Evolutionary conservation across 2,888 invertebrate species (phyloP).

Genomic region (Troides aeacus): DNA sequence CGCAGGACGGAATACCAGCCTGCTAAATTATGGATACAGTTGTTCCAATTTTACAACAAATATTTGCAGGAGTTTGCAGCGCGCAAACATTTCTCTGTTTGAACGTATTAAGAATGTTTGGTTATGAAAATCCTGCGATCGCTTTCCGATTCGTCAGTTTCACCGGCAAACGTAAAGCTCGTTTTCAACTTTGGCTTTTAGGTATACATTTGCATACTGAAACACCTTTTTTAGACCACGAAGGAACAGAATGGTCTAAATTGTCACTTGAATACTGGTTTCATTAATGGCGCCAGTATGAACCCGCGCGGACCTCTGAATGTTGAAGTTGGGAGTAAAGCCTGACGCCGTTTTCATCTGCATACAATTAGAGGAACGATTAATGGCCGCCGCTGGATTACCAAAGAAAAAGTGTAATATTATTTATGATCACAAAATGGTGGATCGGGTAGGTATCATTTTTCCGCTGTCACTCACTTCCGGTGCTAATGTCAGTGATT

Average conservation of each 20-base stretch:
- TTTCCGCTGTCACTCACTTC: slow-evolving; percentile 28
- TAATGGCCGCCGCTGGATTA: slow-evolving; percentile 1
- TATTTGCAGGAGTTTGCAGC: background rate
- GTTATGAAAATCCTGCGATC: too few species aligned
- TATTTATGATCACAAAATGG: slow-evolving; percentile 24
- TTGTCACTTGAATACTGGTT: too few species aligned
- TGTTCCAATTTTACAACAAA: background rate
- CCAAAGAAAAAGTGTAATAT: slow-evolving; percentile 13
- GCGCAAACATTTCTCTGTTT: background rate
- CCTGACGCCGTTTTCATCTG: background rate
- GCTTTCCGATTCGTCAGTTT: too few species aligned
- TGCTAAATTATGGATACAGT: slow-evolving; percentile 1
- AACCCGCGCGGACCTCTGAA: too few species aligned
- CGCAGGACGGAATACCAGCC: background rate
- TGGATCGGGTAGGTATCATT: slow-evolving; percentile 24
- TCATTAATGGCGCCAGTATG: too few species aligned
- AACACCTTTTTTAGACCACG: too few species aligned
- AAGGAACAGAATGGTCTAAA: too few species aligned
- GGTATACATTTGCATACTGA: too few species aligned
- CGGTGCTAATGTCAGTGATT: slow-evolving; percentile 26
- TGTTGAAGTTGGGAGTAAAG: too few species aligned
- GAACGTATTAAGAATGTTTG: too few species aligned
- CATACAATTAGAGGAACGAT: slow-evolving; percentile 3
- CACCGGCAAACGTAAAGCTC: too few species aligned
- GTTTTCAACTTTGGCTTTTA: too few species aligned